These are phyloP conservation scores for Sander lucioperca DNA, from an alignment of 2,113 vertebrate genomes.

Conservation along the genomic window DNA sequence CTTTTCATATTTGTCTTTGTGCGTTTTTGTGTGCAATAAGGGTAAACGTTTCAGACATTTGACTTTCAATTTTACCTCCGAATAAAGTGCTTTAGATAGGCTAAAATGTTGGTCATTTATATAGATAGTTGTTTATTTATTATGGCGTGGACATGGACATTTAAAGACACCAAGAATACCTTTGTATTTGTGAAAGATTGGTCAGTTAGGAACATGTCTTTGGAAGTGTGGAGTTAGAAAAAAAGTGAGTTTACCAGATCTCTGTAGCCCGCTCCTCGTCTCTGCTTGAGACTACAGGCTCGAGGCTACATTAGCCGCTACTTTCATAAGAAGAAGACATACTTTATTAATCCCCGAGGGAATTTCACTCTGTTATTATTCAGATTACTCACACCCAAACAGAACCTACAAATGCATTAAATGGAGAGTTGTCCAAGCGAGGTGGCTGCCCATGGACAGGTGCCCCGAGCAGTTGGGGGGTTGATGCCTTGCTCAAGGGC, in stretches of 20 bases:
- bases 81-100: not conserved
- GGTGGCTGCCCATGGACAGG: too few species aligned
- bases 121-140: not conserved
- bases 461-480: too few species aligned
- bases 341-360: too few species aligned
- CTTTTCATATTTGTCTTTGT: not conserved
- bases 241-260: not conserved
- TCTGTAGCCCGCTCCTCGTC: not conserved
- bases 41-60: not conserved
- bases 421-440: too few species aligned
- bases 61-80: not conserved
- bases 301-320: too few species aligned
- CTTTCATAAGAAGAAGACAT: too few species aligned
- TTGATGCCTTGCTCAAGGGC: too few species aligned
- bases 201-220: not conserved
- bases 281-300: too few species aligned
- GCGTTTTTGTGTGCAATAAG: not conserved
- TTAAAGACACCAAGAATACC: not conserved
- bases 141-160: not conserved
- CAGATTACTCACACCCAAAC: too few species aligned
- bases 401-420: too few species aligned
- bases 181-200: not conserved
- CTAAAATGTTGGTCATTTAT: not conserved
- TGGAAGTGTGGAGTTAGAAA: not conserved
- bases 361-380: too few species aligned